Evolutionary conservation across 2,888 invertebrate species (phyloP).

Genomic region (Diaprepes abbreviatus): DNA sequence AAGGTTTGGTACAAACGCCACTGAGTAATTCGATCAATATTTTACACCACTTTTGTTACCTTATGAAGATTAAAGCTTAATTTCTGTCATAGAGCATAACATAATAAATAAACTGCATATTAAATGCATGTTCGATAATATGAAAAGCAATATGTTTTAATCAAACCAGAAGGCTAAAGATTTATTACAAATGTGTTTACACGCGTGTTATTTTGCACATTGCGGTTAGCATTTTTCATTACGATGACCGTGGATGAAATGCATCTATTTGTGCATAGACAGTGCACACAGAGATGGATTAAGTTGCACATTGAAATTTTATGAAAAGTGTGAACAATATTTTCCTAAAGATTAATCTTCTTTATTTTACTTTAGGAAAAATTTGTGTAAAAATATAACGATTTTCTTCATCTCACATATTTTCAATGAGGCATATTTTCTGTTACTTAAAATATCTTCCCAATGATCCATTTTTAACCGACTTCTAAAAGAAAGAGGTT

Average conservation of each 20-base stretch:
- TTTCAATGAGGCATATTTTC: too few species aligned
- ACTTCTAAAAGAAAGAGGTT: too few species aligned
- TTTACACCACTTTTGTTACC: neutral
- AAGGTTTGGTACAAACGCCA: too few species aligned
- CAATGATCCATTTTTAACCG: too few species aligned
- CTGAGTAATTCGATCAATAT: neutral
- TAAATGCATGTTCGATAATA: slow-evolving; percentile 29
- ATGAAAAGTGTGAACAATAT: too few species aligned
- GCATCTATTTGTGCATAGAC: neutral
- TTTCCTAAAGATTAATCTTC: too few species aligned
- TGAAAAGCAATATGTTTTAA: slow-evolving; percentile 36
- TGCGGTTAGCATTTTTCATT: neutral
- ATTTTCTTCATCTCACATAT: too few species aligned
- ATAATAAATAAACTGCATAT: slow-evolving; percentile 24
- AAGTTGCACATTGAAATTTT: too few species aligned
- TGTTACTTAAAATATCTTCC: too few species aligned
- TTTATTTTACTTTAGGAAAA: too few species aligned
- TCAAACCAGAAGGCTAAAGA: slow-evolving; percentile 21
- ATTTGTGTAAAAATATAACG: too few species aligned
- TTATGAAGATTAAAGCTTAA: neutral
- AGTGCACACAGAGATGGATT: neutral
- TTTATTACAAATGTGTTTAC: slow-evolving; percentile 32
- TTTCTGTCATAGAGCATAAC: slow-evolving; percentile 3
- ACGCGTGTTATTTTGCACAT: slow-evolving; percentile 19
- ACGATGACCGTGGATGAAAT: slow-evolving; percentile 10